Evolutionary conservation across 2,113 vertebrate species (phyloP).

Genomic region (Prionailurus viverrinus): DNA sequence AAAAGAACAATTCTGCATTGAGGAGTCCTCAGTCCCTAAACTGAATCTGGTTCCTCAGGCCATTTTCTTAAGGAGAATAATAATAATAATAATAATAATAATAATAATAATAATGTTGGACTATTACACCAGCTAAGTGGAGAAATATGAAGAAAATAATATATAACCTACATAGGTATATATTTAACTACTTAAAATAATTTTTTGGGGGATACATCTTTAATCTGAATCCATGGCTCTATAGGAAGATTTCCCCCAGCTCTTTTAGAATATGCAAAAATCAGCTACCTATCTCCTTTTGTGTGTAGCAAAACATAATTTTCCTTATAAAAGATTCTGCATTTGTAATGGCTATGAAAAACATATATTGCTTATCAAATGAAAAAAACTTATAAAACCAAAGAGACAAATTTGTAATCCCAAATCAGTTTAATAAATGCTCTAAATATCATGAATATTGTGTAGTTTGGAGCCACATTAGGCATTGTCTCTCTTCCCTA

Average conservation of each 20-base stretch:
- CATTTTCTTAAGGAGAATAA: neutral
- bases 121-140: neutral
- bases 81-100: neutral
- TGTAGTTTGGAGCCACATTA: neutral
- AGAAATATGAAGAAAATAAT: slow-evolving; percentile 69
- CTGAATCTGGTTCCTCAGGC: neutral
- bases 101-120: neutral
- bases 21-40: neutral
- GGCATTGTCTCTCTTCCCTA: neutral
- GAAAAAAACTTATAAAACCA: slow-evolving; percentile 72
- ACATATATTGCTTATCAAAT: slow-evolving; percentile 53
- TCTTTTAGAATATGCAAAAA: slow-evolving; percentile 79
- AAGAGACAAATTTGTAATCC: slow-evolving; percentile 64
- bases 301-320: slow-evolving; percentile 81
- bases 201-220: neutral
- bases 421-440: slow-evolving; percentile 74
- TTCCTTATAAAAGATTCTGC: slow-evolving; percentile 76
- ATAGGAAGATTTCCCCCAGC: slow-evolving; percentile 39
- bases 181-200: neutral
- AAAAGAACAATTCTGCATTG: neutral
- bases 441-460: slow-evolving; percentile 71
- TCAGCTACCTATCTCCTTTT: slow-evolving; percentile 51
- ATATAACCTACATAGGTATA: slow-evolving; percentile 27
- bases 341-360: slow-evolving; percentile 76
- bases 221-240: slow-evolving; percentile 50